phyloP scores from a whole-genome alignment of 2,113 vertebrate species.

The Nettapus auritus region DNA sequence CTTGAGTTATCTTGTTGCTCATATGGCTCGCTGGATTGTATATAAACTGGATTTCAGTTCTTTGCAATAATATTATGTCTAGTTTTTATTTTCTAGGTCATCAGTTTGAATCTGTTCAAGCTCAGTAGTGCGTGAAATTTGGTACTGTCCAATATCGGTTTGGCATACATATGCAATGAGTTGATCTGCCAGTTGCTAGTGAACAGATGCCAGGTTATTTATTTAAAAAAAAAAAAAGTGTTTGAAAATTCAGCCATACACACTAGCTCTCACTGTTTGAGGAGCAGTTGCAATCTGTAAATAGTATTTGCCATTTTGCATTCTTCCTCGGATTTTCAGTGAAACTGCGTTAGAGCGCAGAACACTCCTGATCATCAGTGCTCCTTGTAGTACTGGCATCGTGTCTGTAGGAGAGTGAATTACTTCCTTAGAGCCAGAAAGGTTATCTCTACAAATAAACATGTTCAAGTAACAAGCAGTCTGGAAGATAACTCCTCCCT shows the following conservation, averaged over 20 bases:
- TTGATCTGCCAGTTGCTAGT: constrained; percentile 14
- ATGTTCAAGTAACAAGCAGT: not conserved
- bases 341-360: not conserved
- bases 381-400: not conserved
- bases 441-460: not conserved
- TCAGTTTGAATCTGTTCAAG: constrained; percentile 21
- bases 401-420: not conserved
- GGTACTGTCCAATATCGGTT: not conserved
- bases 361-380: not conserved
- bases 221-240: not conserved
- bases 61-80: not conserved
- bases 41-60: not conserved
- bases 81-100: constrained; percentile 43
- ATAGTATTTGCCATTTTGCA: not conserved
- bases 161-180: not conserved
- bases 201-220: not conserved
- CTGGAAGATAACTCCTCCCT: not conserved
- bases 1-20: constrained; percentile 1
- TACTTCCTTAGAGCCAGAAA: not conserved
- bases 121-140: not conserved
- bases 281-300: not conserved
- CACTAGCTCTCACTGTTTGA: not conserved
- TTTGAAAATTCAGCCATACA: not conserved
- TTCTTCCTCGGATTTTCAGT: not conserved
- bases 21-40: not conserved